Evolutionary conservation across 64 coral and sea anemone genomes (phyloP).

Genomic region (Platygyra sinensis): DNA sequence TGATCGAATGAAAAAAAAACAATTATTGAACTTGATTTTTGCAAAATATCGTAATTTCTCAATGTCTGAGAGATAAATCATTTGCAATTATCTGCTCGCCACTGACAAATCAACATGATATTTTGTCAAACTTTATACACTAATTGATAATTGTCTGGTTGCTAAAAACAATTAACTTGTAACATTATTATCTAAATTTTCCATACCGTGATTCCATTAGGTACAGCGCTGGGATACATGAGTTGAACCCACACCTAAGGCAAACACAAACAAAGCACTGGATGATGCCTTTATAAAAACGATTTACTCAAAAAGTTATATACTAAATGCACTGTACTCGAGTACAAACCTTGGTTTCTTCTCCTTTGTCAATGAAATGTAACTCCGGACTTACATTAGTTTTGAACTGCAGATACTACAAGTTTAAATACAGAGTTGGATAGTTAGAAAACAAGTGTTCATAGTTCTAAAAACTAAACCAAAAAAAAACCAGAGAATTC

Average conservation of each 20-base stretch:
- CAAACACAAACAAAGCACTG: not conserved
- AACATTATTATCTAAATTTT: not conserved
- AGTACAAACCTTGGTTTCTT: constrained; percentile 15
- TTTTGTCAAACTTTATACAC: too few relatives aligned
- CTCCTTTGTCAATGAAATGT: constrained; percentile 65
- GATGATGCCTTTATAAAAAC: not conserved
- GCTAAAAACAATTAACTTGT: too few relatives aligned
- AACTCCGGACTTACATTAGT: constrained; percentile 23
- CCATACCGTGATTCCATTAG: constrained; percentile 33
- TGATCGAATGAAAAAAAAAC: too few relatives aligned
- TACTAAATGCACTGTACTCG: not conserved
- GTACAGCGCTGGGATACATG: not conserved
- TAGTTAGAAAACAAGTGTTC: too few relatives aligned
- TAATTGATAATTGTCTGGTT: too few relatives aligned
- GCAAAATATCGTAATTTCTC: too few relatives aligned
- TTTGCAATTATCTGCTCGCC: too few relatives aligned
- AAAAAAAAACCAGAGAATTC: not conserved
- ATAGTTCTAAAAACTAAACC: not conserved
- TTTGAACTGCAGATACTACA: constrained; percentile 20
- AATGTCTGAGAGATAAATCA: too few relatives aligned
- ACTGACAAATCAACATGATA: too few relatives aligned
- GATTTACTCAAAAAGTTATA: not conserved
- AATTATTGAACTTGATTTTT: too few relatives aligned
- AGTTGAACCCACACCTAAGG: not conserved
- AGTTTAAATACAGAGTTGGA: not conserved